Evolutionary conservation across 2,113 vertebrate species (phyloP).

Genomic region (Vanacampus margaritifer): DNA sequence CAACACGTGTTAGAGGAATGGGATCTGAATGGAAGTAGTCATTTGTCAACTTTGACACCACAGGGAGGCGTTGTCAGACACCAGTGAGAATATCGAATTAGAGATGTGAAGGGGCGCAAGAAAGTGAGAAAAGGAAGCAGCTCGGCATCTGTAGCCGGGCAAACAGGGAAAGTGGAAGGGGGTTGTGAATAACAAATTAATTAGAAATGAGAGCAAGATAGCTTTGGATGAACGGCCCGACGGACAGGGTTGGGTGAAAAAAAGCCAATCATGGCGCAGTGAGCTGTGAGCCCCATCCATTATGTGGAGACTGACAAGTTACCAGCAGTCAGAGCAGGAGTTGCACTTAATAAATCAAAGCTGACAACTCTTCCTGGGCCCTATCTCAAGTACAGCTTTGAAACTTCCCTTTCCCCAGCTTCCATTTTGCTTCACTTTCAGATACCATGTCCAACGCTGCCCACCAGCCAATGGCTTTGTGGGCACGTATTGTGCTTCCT

Average conservation of each 20-base stretch:
- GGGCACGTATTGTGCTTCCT: slow-evolving; percentile 25
- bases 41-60: slow-evolving; percentile 59
- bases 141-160: slow-evolving; percentile 40
- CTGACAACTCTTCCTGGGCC: slow-evolving; percentile 83
- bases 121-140: slow-evolving; percentile 20
- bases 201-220: slow-evolving; percentile 76
- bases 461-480: slow-evolving; percentile 51
- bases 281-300: slow-evolving; percentile 83
- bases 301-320: slow-evolving; percentile 83
- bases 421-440: slow-evolving; percentile 65
- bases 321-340: slow-evolving; percentile 78
- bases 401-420: slow-evolving; percentile 71
- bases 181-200: slow-evolving; percentile 77
- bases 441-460: slow-evolving; percentile 27
- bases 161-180: slow-evolving; percentile 44
- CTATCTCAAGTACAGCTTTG: slow-evolving; percentile 82
- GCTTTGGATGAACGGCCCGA: slow-evolving; percentile 67
- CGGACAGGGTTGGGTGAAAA: slow-evolving; percentile 57
- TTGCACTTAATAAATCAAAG: slow-evolving; percentile 95
- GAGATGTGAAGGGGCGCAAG: slow-evolving; percentile 20
- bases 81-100: slow-evolving; percentile 45
- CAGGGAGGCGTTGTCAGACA: slow-evolving; percentile 57
- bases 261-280: slow-evolving; percentile 75
- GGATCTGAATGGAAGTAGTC: slow-evolving; percentile 45
- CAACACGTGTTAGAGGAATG: slow-evolving; percentile 47